These are phyloP conservation scores for Himantopus leucocephalus DNA, from an alignment of 2,113 vertebrate genomes.

Conservation along the genomic window DNA sequence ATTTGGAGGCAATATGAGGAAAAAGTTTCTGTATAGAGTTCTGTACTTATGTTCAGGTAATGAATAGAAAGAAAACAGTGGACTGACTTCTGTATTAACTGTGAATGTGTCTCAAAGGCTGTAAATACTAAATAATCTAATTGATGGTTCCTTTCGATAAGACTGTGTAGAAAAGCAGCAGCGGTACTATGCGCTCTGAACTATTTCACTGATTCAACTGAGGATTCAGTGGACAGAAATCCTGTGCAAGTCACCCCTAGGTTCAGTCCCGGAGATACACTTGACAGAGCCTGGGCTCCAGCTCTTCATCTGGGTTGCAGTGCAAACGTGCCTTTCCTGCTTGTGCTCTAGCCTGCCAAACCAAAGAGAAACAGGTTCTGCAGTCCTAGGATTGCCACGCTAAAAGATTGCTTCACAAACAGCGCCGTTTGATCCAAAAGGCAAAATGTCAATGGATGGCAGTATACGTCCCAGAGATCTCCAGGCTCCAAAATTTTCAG, in stretches of 20 bases:
- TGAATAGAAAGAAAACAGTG: not conserved
- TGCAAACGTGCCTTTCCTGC: not conserved
- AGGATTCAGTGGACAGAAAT: not conserved
- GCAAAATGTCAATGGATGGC: not conserved
- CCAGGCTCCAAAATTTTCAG: not conserved
- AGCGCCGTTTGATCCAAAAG: not conserved
- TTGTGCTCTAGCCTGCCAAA: not conserved
- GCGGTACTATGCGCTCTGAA: not conserved
- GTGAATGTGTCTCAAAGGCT: not conserved
- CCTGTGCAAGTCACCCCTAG: not conserved
- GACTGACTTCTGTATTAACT: not conserved
- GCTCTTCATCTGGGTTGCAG: fast-evolving
- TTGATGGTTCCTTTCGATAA: not conserved
- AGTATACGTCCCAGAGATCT: not conserved
- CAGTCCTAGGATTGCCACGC: not conserved
- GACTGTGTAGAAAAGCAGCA: not conserved
- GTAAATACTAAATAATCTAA: not conserved
- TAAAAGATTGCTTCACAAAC: not conserved
- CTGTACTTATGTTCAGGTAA: not conserved
- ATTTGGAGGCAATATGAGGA: not conserved
- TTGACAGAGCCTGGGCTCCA: not conserved
- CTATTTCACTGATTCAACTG: not conserved
- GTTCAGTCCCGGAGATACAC: not conserved
- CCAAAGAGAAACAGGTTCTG: not conserved
- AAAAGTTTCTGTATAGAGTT: not conserved